These are phyloP conservation scores for Henricia sp. DNA, from an alignment of 53 echinoderm and acorn worm species.

Conservation along the genomic window DNA sequence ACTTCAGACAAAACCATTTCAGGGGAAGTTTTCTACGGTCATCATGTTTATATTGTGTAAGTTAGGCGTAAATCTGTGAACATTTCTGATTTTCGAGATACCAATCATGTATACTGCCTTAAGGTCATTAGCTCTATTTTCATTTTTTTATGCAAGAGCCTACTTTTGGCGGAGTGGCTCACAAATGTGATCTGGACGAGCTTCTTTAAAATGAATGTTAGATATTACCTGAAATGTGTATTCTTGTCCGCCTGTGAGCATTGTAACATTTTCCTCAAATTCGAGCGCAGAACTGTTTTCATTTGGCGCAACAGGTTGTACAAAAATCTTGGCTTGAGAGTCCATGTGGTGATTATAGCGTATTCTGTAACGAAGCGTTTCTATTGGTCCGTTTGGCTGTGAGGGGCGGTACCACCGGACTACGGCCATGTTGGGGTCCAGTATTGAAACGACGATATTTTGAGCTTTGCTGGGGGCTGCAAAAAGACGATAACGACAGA, in stretches of 20 bases:
- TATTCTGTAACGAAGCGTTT: slow-evolving; percentile 63
- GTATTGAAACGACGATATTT: slow-evolving; percentile 49
- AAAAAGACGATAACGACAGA: neutral
- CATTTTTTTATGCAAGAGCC: too few species aligned
- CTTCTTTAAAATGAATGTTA: too few species aligned
- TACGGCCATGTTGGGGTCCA: slow-evolving; percentile 40
- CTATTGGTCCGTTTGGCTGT: slow-evolving; percentile 70
- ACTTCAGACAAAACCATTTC: too few species aligned
- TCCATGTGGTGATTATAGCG: neutral
- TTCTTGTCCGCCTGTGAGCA: slow-evolving; percentile 6
- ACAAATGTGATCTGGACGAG: too few species aligned
- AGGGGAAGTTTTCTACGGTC: too few species aligned
- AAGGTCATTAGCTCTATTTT: too few species aligned
- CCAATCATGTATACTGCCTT: too few species aligned
- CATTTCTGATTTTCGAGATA: too few species aligned
- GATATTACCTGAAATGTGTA: slow-evolving; percentile 58
- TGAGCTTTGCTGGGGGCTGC: slow-evolving; percentile 74
- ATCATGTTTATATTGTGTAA: too few species aligned
- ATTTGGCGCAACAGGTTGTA: neutral
- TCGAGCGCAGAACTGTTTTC: neutral
- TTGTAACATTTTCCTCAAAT: slow-evolving; percentile 12
- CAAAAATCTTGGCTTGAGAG: neutral
- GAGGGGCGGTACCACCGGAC: slow-evolving; percentile 75
- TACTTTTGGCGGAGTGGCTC: too few species aligned
- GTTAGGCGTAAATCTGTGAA: too few species aligned